Base-by-base conservation (phyloP, 2,888 invertebrate species). In the Matsumyia berberina region DNA sequence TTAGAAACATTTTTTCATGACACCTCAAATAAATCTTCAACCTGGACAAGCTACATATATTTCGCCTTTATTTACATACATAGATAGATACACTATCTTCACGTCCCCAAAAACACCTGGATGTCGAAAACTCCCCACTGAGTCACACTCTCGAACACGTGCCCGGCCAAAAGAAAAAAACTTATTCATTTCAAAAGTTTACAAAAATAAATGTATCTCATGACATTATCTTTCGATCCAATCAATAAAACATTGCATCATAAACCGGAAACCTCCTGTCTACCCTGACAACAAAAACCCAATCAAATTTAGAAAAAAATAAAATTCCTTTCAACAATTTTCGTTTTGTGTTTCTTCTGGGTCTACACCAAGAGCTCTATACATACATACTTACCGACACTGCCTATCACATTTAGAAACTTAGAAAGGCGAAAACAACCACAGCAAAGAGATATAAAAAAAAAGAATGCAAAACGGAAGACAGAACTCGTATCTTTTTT, bases 181-280 rank as follows among this genome's bases (percentile, higher is more conserved):
- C n/a, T 9, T 35, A 35, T 35, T 35, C 9, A 9, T 11, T 35
- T 8, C 35, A 35, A 9, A 9, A n/a, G n/a, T 35, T 35, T 35
- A 35, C 8, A 35, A 1, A 35, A 35, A 9, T 3, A 42, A 55
- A 33, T 35, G 17, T 55, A 15, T 55, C 55, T 35, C 11, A 24
- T 19, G n/a, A 39, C 58, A 58, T 12, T 58, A 39, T 58, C 58
- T 39, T 24, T 2, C 7, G 24, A 58, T 35, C 55, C 4, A 35
- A 35, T 58, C 58, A 58, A 42, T 39, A 39, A 58, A 24, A 39
- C 58, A 58, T n/a, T 24, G n/a, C 39, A 7, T 19, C 19, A 46
- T 1, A 39, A 58, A 39, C 58, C 58, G 58, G 58, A 58, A 42
- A 39, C 24, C 55, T 33, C 33, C 53, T 53, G 31, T 12, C 12